These are phyloP conservation scores for Callopanchax toddi DNA, from an alignment of 2,113 vertebrate genomes.

Conservation along the genomic window DNA sequence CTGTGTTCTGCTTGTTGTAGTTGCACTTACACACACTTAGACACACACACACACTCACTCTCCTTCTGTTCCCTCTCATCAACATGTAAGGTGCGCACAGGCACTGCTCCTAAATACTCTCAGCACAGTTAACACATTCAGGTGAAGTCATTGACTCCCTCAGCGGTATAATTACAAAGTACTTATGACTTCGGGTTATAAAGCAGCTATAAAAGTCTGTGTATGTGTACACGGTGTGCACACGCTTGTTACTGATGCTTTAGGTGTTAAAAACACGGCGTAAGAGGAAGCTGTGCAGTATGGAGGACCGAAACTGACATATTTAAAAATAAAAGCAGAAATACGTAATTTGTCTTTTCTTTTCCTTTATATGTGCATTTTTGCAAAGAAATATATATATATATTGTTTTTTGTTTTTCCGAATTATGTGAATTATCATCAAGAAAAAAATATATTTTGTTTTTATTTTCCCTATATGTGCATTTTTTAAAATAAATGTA, in stretches of 20 bases:
- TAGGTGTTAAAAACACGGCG: conserved; percentile 48
- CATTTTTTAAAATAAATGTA: too few relatives aligned
- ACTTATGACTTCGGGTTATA: conserved; percentile 63
- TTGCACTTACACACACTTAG: conserved; percentile 54
- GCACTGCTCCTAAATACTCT: conserved; percentile 49
- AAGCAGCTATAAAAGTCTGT: conserved; percentile 60
- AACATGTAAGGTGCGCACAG: conserved; percentile 52
- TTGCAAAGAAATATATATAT: too few relatives aligned
- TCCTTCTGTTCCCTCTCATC: conserved; percentile 54
- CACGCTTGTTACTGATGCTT: conserved; percentile 20
- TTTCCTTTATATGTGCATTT: too few relatives aligned
- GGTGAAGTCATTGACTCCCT: conserved; percentile 57
- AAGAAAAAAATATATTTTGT: too few relatives aligned
- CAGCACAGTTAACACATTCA: conserved; percentile 61
- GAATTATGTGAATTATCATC: too few relatives aligned
- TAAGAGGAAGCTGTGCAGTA: conserved; percentile 45
- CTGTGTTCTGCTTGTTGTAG: conserved; percentile 43
- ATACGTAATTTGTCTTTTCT: too few relatives aligned
- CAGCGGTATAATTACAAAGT: conserved; percentile 61
- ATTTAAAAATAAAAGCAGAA: too few relatives aligned
- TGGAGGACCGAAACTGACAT: too few relatives aligned
- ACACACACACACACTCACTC: conserved; percentile 35
- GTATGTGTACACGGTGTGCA: conserved; percentile 23
- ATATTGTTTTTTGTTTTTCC: too few relatives aligned
- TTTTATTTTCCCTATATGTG: too few relatives aligned